phyloP scores from a whole-genome alignment of 2,113 vertebrate genomes.

The Heloderma charlesbogerti region DNA sequence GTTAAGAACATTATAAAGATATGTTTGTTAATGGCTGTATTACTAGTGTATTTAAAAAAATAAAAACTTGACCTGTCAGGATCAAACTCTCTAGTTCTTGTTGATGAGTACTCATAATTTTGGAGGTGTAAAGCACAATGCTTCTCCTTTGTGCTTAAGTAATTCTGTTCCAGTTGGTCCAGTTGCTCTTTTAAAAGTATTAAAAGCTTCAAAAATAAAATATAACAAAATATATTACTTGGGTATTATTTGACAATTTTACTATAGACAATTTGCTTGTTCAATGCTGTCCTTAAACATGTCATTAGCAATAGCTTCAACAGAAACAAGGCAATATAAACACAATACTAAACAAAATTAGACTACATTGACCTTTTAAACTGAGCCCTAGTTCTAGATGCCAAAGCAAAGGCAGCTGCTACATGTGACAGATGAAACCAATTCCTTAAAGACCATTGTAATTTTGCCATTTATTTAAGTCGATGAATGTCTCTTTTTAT shows the following conservation, averaged over 20 bases:
- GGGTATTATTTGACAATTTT: neutral
- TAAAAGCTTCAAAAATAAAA: conserved; percentile 79
- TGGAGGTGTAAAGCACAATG: conserved; percentile 84
- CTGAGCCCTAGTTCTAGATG: neutral
- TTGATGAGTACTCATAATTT: conserved; percentile 75
- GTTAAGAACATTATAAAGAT: neutral
- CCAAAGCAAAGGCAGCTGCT: neutral
- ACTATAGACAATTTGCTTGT: neutral
- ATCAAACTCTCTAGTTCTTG: conserved; percentile 82
- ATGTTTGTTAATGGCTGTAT: conserved; percentile 21
- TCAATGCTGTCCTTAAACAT: neutral
- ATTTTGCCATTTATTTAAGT: neutral
- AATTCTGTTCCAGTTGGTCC: conserved; percentile 85
- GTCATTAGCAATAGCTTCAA: neutral
- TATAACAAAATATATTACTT: conserved; percentile 38
- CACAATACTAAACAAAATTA: neutral
- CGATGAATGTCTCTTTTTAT: neutral
- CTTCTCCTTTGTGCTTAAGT: conserved; percentile 84
- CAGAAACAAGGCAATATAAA: neutral
- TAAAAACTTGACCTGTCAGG: conserved; percentile 83
- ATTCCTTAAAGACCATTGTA: conserved; percentile 1
- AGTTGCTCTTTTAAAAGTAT: conserved; percentile 84
- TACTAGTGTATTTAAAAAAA: conserved; percentile 4
- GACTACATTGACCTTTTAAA: neutral
- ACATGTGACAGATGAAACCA: neutral